Base-by-base conservation (phyloP, 2,888 invertebrate species). In the Clanis bilineata region DNA sequence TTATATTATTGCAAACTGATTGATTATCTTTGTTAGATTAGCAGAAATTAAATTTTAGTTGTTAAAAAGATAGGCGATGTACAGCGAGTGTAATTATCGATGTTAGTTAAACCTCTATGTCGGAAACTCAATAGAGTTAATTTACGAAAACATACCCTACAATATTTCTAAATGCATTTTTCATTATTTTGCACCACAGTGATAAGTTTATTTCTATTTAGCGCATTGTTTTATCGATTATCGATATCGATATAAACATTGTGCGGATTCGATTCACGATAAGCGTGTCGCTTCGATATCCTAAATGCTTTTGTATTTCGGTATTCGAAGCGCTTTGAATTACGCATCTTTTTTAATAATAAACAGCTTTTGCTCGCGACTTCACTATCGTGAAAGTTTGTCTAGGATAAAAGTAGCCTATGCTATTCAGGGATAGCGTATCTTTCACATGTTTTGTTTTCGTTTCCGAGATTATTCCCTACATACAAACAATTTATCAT, bases 301-400 rank as follows among this genome's bases (percentile, higher is more conserved):
- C 32, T 51, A 51, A 32, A 51, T 18, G 32, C 10, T 51, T 47
- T 51, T 51, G n/a, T 51, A 18, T 51, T 51, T 51, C 7, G 12
- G 1, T 9, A 15, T 25, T 22, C 28, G 28, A 15, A 15, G 15
- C 28, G 15, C 28, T 47, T 28, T 51, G 18, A 7, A 18, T 28
- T 7, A 6, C 7, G 28, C 18, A 10, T 47, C 15, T 47, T 15
- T n/a, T 15, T 15, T n/a, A n/a, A n/a, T n/a, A n/a, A n/a, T n/a
- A n/a, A n/a, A n/a, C n/a, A n/a, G n/a, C n/a, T n/a, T n/a, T n/a
- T n/a, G n/a, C n/a, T n/a, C n/a, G n/a, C n/a, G n/a, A n/a, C n/a
- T n/a, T n/a, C n/a, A n/a, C n/a, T n/a, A n/a, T n/a, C n/a, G n/a
- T n/a, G n/a, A n/a, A n/a, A n/a, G n/a, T n/a, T n/a, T n/a, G n/a